Evolutionary conservation across 1,140 invertebrate species (phyloP).

Genomic region (Microplitis demolitor): DNA sequence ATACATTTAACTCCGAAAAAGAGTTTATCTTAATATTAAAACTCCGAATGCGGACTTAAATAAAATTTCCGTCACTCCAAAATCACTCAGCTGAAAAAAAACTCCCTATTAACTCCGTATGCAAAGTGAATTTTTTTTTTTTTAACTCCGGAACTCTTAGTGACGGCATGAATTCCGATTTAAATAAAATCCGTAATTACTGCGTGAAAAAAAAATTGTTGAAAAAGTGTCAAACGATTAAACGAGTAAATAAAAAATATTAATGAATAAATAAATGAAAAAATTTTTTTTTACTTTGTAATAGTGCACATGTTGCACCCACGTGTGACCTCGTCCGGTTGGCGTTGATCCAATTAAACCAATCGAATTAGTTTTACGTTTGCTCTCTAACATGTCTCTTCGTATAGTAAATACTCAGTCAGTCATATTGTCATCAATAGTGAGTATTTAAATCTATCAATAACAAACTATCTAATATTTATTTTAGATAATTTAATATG

Average conservation of each 20-base stretch:
- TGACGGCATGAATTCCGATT: too few relatives aligned
- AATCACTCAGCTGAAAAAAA: too few relatives aligned
- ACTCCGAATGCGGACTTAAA: too few relatives aligned
- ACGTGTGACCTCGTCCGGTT: constrained; percentile 26
- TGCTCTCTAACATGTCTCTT: not conserved
- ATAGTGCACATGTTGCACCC: constrained; percentile 28
- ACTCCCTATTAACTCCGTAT: too few relatives aligned
- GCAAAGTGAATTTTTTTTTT: too few relatives aligned
- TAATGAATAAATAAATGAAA: not conserved
- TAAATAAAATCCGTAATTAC: too few relatives aligned
- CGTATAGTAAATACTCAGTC: constrained; percentile 7
- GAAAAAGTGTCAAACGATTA: not conserved
- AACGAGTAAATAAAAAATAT: not conserved
- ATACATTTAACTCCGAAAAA: too few relatives aligned
- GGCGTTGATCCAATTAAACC: constrained; percentile 31
- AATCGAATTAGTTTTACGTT: constrained; percentile 29
- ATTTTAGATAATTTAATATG: too few relatives aligned
- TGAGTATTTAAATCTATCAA: not conserved
- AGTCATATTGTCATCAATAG: not conserved
- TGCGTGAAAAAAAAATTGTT: not conserved
- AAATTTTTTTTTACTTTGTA: not conserved
- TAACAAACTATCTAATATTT: not conserved
- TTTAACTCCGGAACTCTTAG: too few relatives aligned
- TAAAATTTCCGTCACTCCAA: too few relatives aligned
- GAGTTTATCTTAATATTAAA: too few relatives aligned